phyloP scores from a whole-genome alignment of 2,113 vertebrate species.

The Cariama cristata region DNA sequence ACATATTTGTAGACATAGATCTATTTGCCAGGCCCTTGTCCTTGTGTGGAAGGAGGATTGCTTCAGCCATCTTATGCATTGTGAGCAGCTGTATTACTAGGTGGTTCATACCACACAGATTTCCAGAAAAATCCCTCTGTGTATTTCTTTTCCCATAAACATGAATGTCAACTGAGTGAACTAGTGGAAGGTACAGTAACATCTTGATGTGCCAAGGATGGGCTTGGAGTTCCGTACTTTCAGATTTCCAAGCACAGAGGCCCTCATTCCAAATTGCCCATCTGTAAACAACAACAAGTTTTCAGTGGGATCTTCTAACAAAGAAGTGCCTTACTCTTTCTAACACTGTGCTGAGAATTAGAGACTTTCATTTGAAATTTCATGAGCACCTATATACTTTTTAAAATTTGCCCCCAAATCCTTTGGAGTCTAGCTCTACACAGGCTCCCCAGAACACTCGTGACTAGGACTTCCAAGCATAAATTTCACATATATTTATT shows the following conservation, averaged over 20 bases:
- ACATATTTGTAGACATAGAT: neutral
- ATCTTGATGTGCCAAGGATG: neutral
- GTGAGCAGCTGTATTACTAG: neutral
- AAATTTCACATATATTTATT: constrained; percentile 7
- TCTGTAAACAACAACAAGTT: neutral
- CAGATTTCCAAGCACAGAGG: neutral
- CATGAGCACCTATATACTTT: neutral
- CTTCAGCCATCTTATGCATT: neutral
- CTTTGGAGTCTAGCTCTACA: neutral
- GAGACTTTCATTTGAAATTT: neutral
- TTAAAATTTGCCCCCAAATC: neutral
- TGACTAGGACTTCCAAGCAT: neutral
- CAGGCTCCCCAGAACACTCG: neutral
- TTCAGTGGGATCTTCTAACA: neutral
- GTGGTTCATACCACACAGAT: neutral
- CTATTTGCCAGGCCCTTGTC: neutral
- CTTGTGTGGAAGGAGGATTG: neutral
- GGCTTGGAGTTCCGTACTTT: neutral
- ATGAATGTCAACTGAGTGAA: neutral
- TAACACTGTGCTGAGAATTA: neutral
- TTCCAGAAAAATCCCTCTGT: neutral
- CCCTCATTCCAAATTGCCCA: neutral
- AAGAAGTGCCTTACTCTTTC: neutral
- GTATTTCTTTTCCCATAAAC: neutral
- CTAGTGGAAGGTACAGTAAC: neutral